Evolutionary conservation across 2,113 vertebrate genomes (phyloP).

Genomic region (Malurus alboscapulatus): DNA sequence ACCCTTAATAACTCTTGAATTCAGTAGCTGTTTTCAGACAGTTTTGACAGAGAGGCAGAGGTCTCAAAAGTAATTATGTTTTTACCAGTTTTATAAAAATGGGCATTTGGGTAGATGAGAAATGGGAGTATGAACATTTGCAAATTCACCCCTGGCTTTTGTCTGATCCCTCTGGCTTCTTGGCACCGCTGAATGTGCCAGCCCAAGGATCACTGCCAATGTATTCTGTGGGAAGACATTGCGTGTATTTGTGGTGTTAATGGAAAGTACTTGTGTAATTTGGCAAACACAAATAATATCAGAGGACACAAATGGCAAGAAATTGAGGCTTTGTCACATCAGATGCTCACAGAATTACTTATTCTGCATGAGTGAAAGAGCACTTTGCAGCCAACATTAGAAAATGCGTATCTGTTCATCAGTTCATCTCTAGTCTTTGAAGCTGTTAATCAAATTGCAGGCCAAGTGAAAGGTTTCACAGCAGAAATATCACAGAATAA

Average conservation of each 20-base stretch:
- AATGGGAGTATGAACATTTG: neutral
- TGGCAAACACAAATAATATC: neutral
- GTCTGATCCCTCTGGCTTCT: slow-evolving; percentile 29
- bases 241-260: neutral
- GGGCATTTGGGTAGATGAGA: neutral
- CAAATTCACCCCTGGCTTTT: slow-evolving; percentile 21
- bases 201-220: neutral
- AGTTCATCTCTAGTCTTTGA: neutral
- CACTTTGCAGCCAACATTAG: neutral
- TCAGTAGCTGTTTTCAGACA: slow-evolving; percentile 12
- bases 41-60: slow-evolving; percentile 22
- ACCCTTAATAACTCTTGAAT: slow-evolving; percentile 22
- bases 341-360: neutral
- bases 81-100: slow-evolving; percentile 29
- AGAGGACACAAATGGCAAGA: neutral
- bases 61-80: slow-evolving; percentile 55
- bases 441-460: neutral
- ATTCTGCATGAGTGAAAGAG: neutral
- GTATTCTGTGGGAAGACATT: neutral
- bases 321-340: neutral
- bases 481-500: neutral
- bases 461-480: neutral
- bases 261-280: neutral
- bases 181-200: neutral
- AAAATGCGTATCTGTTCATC: neutral